These are phyloP conservation scores for Callorhinus ursinus DNA, from an alignment of 2,113 vertebrate species.

Conservation along the genomic window DNA sequence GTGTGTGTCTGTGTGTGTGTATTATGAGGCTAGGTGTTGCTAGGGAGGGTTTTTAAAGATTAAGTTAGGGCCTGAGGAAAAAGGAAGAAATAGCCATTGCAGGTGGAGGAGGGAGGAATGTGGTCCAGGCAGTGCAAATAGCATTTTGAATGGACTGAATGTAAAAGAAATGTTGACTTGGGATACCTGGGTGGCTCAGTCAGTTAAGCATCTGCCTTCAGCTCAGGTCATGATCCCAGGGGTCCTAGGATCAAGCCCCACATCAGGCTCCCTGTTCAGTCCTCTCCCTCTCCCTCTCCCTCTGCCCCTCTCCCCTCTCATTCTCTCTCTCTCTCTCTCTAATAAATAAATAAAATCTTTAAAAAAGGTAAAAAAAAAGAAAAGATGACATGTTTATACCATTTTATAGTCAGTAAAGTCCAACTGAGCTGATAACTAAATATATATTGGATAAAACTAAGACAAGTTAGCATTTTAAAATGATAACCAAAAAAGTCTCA, in stretches of 20 bases:
- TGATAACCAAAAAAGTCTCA: background rate
- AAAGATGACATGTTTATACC: background rate
- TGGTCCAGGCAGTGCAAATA: background rate
- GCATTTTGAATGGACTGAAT: background rate
- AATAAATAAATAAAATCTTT: background rate
- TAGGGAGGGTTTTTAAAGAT: background rate
- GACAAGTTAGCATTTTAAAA: background rate
- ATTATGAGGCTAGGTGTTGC: background rate
- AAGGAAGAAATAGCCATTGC: background rate
- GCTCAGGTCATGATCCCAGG: background rate
- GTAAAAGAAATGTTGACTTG: background rate
- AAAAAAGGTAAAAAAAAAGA: background rate
- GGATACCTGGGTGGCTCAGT: background rate
- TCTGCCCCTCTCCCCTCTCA: background rate
- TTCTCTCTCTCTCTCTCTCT: no score
- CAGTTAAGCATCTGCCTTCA: background rate
- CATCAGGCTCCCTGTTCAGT: no score
- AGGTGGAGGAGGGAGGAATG: background rate
- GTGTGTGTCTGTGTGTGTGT: background rate
- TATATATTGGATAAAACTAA: background rate
- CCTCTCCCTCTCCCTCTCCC: background rate
- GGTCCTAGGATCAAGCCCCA: no score
- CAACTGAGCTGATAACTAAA: background rate
- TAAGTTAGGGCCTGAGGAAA: background rate
- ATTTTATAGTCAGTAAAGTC: background rate